A percentile compares a stretch with the other conserved stretches of the same genome.
Conservation (phyloP, 2,113 vertebrate species). For the Talpa occidentalis region DNA sequence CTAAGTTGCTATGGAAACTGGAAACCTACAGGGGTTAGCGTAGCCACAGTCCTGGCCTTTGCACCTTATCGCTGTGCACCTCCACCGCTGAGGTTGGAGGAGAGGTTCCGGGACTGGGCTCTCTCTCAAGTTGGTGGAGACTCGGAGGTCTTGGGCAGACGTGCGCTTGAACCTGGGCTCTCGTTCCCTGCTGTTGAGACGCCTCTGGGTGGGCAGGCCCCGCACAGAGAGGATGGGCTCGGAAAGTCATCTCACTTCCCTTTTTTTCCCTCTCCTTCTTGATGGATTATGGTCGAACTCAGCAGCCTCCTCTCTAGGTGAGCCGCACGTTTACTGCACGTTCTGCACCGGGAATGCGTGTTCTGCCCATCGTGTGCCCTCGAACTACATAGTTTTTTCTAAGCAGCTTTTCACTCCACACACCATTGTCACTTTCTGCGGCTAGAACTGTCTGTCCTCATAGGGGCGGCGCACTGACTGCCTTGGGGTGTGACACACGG, state of each 20-base stretch:
- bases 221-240: constrained; percentile 53
- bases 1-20: neutral
- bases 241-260: constrained; percentile 84
- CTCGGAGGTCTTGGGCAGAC: neutral
- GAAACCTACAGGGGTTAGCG: neutral
- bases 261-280: constrained; percentile 85
- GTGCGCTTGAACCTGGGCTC: neutral
- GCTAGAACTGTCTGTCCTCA: constrained; percentile 81
- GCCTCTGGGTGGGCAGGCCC: constrained; percentile 58
- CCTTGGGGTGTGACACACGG: constrained; percentile 75
- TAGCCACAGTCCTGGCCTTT: neutral
- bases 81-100: neutral
- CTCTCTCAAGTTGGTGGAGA: constrained; percentile 19
- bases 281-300: constrained; percentile 88
- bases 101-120: neutral
- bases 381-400: constrained; percentile 59
- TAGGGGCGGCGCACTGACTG: constrained; percentile 82
- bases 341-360: constrained; percentile 90
- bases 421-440: constrained; percentile 87
- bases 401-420: constrained; percentile 89
- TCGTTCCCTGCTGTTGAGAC: neutral
- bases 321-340: constrained; percentile 91
- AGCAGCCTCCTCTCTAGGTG: constrained; percentile 87
- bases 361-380: constrained; percentile 88
- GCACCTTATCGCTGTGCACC: neutral